Evolutionary conservation across 2,797 vertebrate species (phyloP).

Genomic region (Coccyzus lansbergi): DNA sequence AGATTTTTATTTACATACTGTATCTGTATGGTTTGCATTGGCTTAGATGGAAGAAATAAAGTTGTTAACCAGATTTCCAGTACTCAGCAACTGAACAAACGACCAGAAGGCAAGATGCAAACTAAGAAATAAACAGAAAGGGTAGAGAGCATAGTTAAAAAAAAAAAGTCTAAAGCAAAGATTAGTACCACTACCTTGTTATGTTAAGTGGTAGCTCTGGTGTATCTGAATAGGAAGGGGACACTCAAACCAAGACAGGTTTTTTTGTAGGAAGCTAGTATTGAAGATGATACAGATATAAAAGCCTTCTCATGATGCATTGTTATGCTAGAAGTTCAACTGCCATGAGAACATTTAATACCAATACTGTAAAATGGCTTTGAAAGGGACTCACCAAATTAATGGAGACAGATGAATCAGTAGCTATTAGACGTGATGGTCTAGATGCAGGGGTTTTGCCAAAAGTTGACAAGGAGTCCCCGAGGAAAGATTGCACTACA

Average conservation of each 20-base stretch:
- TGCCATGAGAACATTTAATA: background rate
- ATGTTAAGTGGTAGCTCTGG: background rate
- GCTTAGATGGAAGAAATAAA: background rate
- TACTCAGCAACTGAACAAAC: background rate
- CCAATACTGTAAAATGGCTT: background rate
- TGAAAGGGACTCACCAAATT: background rate
- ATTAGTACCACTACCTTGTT: background rate
- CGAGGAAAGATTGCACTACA: background rate
- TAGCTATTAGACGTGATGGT: background rate
- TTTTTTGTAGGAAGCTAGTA: background rate
- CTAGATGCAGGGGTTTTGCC: background rate
- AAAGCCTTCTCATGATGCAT: background rate
- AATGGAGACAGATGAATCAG: background rate
- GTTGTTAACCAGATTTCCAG: background rate
- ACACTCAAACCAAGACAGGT: background rate
- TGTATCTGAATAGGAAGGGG: background rate
- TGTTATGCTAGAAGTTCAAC: background rate
- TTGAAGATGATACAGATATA: background rate
- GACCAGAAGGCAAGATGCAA: background rate
- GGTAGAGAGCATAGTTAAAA: background rate
- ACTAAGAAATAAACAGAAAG: background rate
- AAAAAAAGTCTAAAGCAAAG: background rate
- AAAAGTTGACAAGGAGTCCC: background rate
- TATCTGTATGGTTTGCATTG: background rate
- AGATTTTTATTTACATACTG: background rate